Conservation (phyloP, 2,888 invertebrate species). For the Conomelus anceps region DNA sequence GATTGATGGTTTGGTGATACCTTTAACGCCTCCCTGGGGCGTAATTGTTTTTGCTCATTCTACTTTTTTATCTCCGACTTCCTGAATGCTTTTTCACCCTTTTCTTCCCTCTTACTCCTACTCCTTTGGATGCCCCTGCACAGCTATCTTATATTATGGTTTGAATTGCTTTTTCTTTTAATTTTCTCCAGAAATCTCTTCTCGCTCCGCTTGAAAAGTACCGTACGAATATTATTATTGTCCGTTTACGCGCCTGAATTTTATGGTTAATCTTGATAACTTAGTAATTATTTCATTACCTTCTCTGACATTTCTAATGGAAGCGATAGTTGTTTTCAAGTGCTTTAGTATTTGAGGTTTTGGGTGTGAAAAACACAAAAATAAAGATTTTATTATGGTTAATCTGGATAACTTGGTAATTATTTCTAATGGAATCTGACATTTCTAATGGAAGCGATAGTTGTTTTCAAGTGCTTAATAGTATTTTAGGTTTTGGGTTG, state of each 20-base stretch:
- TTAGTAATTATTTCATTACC: neutral
- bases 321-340: neutral
- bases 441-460: no score
- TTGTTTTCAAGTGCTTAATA: no score
- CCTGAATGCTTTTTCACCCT: neutral
- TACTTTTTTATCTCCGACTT: constrained; percentile 10
- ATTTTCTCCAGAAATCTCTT: neutral
- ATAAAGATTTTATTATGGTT: no score
- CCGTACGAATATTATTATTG: neutral
- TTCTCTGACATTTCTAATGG: neutral
- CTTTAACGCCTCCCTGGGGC: constrained; percentile 22
- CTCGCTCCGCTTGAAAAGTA: neutral
- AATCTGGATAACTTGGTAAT: no score
- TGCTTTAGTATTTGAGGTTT: neutral
- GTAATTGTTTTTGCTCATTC: constrained; percentile 26
- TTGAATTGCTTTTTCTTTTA: neutral
- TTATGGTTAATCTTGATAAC: neutral
- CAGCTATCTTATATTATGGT: neutral
- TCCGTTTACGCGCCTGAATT: neutral
- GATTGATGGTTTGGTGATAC: constrained; percentile 26
- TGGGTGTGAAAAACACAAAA: no score
- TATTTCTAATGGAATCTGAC: no score
- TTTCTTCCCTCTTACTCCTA: neutral
- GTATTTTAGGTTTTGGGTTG: no score
- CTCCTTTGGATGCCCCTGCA: neutral